Evolutionary conservation across 1,140 invertebrate species (phyloP), one percentile per base, ranked within the genome.

Genomic region (Drosophila sechellia): DNA sequence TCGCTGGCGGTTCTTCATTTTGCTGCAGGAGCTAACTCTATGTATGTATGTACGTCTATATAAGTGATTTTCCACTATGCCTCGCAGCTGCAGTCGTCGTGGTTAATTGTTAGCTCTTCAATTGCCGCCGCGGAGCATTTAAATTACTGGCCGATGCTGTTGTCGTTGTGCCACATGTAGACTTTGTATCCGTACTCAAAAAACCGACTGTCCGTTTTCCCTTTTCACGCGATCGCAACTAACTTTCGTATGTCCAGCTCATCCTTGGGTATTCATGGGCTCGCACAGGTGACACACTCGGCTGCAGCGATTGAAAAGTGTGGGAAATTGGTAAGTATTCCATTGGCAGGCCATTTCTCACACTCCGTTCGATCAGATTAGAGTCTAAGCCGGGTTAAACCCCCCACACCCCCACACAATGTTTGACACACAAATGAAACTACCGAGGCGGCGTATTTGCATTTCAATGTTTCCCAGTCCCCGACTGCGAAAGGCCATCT

Each of bases 21-120:
- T 87, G 84, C 60, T 79, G 80, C 76, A 73, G 71, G 35, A 60
- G 55, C 68, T 15, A 39, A 39, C 34, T 69, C n/a, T 42, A 37
- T 66, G 37, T 69, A 53, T 22, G 3, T 17, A 15, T 3, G 8
- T 42, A n/a, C 5, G 5, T 15, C 1, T 43, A 40, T 37, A 27
- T 37, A 34, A 39, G 48, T 37, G 52, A 56, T 37, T 43, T 63
- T 39, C 39, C 40, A 52, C 43, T 63, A 40, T 79, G 79, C 22
- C 39, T 15, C 37, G 34, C 8, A 39, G 55, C 34, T 68, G 73
- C 58, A 65, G 60, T 53, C 46, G 76, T 68, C 72, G 60, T 54
- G 63, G 55, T 84, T 89, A 84, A 89, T 89, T 89, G 79, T 8
- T 56, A 79, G 31, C 50, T 54, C 57, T 60, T 87, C 77, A 89